Evolutionary conservation across 2,888 invertebrate species (phyloP), one percentile per base, ranked within the genome.

Genomic region (Platynereis dumerilii): DNA sequence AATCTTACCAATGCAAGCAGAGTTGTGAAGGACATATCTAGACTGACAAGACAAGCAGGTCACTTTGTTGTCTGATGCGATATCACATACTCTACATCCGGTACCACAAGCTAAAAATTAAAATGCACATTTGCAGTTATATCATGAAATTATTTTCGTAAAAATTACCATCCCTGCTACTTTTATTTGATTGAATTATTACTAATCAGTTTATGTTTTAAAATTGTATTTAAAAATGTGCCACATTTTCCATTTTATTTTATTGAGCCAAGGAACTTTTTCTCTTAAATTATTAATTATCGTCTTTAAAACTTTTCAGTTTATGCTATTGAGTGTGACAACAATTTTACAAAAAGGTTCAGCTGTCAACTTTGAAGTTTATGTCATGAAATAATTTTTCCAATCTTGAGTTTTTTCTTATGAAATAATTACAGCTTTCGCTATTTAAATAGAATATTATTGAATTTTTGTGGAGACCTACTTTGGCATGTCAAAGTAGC

Each of bases 11-110:
- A 48, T 48, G 22, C 48, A 48, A 22, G 48, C 48, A 20, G 20
- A 5, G 17, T 22, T 48, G 7, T 22, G 48, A 22, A 48, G 48
- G 20, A 48, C 48, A 48, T 48, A 48, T 48, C 22, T 5, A 12
- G 20, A 20, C 48, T 48, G n/a, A 22, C 48, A 48, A n/a, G 48
- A 20, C 48, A n/a, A 22, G n/a, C 48, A 48, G 48, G 48, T 48
- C 7, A 22, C 48, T 7, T 5, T 12, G 48, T 48, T 48, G 22
- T 48, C 48, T 5, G 48, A 3, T 22, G 7, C n/a, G n/a, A 48
- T 48, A 48, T 48, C 48, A 48, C 48, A 48, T n/a, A 20, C 48
- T 20, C 48, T 5, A n/a, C 48, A 48, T 12, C 48, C 48, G n/a
- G 48, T 48, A 5, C 48, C 48, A 48, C 48, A 48, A n/a, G 20